Conservation (phyloP, 2,113 vertebrate genomes). For the Dipodomys merriami region DNA sequence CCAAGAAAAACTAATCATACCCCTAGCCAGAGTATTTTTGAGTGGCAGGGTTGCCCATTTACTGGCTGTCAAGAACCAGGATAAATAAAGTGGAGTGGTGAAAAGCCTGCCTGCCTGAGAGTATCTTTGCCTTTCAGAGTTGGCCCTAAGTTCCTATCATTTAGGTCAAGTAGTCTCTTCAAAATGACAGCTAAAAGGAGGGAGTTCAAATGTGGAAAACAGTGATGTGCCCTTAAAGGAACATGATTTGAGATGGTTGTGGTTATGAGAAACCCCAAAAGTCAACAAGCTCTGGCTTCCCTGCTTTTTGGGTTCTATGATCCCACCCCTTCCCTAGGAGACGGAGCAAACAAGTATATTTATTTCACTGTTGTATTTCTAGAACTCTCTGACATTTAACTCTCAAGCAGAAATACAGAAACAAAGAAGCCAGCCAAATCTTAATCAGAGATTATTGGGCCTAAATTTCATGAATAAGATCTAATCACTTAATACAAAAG, state of each 20-base stretch:
- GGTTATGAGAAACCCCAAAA: not conserved
- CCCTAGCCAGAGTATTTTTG: conserved; percentile 37
- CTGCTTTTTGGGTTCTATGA: not conserved
- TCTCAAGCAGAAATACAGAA: conserved; percentile 45
- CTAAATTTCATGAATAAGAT: conserved; percentile 20
- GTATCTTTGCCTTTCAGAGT: not conserved
- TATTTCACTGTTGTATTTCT: not conserved
- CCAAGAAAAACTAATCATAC: conserved; percentile 39
- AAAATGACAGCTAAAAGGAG: not conserved
- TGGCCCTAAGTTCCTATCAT: conserved; percentile 8
- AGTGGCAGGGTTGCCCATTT: not conserved
- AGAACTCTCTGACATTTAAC: conserved; percentile 18
- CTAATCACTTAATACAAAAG: not conserved
- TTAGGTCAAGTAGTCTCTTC: conserved; percentile 20
- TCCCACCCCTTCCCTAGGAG: conserved; percentile 14
- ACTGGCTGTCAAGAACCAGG: conserved; percentile 26
- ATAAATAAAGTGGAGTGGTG: not conserved
- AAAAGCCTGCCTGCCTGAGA: not conserved
- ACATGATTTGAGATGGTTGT: not conserved
- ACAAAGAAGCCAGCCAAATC: conserved; percentile 43
- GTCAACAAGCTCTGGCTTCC: not conserved
- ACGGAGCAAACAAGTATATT: not conserved
- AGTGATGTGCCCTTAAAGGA: not conserved
- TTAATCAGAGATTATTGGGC: not conserved
- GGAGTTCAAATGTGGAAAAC: not conserved